A percentile compares a stretch with the other conserved stretches of the same genome.
phyloP scores from a whole-genome alignment of 2,888 invertebrate species.

The Caenorhabditis sp. region DNA sequence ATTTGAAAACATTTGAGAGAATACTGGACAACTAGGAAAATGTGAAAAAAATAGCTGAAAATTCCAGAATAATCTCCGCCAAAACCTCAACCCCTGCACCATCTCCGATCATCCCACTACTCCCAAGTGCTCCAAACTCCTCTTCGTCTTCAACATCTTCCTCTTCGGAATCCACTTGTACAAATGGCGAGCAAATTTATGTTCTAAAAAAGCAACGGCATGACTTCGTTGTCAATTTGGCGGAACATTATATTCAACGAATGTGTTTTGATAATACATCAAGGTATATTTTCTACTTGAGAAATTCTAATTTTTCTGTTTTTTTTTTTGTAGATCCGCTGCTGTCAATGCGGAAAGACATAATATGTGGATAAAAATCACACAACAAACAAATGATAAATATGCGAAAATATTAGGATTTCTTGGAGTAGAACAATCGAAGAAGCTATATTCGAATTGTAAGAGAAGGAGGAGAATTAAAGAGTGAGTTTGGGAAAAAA shows the following conservation, averaged over 20 bases:
- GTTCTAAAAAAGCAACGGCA: conserved; percentile 38
- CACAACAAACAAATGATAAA: conserved; percentile 27
- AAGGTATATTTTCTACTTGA: conserved; percentile 9
- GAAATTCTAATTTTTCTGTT: no score
- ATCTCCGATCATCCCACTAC: background rate
- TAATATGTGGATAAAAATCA: conserved; percentile 40
- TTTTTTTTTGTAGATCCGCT: conserved; percentile 23
- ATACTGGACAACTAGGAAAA: no score
- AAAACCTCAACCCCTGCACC: background rate
- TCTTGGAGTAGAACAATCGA: conserved; percentile 36
- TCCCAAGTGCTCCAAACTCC: background rate
- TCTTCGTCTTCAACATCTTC: background rate
- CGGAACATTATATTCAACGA: conserved; percentile 34
- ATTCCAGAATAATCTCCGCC: background rate
- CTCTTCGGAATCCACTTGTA: background rate
- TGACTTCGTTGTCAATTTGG: conserved; percentile 32
- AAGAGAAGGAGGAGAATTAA: conserved; percentile 20
- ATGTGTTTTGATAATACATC: conserved; percentile 40
- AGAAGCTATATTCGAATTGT: conserved; percentile 46
- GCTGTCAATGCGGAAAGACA: conserved; percentile 34
- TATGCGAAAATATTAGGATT: conserved; percentile 17
- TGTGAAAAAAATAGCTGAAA: no score
- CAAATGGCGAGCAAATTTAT: conserved; percentile 5
- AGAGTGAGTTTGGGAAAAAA: background rate
- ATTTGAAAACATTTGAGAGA: no score